Evolutionary conservation across 2,888 invertebrate species (phyloP).

Genomic region (Thera obeliscata): DNA sequence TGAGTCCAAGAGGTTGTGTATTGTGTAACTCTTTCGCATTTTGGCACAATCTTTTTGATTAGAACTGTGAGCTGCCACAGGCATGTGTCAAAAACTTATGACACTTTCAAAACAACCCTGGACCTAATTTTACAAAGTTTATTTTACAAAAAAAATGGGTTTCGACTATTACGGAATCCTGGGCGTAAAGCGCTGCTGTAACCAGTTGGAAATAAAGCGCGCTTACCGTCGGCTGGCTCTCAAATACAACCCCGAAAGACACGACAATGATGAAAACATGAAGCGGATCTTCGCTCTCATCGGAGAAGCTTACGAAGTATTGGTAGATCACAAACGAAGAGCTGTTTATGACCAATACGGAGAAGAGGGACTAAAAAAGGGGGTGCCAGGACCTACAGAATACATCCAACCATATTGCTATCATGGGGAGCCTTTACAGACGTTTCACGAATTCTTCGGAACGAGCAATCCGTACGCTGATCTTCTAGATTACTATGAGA

Average conservation of each 20-base stretch:
- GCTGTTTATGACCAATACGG: constrained; percentile 96
- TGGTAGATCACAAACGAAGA: constrained; percentile 87
- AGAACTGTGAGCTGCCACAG: background rate
- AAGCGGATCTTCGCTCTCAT: constrained; percentile 85
- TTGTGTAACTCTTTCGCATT: background rate
- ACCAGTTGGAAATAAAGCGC: constrained; percentile 88
- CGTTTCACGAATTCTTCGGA: constrained; percentile 93
- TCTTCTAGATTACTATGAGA: constrained; percentile 86
- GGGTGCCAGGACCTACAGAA: constrained; percentile 87
- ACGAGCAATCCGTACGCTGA: constrained; percentile 92
- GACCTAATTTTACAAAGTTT: constrained; percentile 3
- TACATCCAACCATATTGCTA: constrained; percentile 90
- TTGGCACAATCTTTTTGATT: background rate
- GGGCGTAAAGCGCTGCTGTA: constrained; percentile 86
- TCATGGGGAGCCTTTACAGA: constrained; percentile 90
- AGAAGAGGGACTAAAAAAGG: constrained; percentile 93
- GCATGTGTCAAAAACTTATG: background rate
- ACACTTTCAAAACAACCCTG: background rate
- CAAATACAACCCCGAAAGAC: constrained; percentile 85
- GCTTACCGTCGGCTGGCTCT: constrained; percentile 86
- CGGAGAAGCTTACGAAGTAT: constrained; percentile 92
- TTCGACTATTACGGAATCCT: constrained; percentile 92
- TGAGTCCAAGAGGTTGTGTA: background rate
- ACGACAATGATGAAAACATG: constrained; percentile 73
- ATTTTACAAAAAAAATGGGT: constrained; percentile 74